These are phyloP conservation scores for Aethina tumida DNA, from an alignment of 1,140 invertebrate genomes.

Conservation along the genomic window DNA sequence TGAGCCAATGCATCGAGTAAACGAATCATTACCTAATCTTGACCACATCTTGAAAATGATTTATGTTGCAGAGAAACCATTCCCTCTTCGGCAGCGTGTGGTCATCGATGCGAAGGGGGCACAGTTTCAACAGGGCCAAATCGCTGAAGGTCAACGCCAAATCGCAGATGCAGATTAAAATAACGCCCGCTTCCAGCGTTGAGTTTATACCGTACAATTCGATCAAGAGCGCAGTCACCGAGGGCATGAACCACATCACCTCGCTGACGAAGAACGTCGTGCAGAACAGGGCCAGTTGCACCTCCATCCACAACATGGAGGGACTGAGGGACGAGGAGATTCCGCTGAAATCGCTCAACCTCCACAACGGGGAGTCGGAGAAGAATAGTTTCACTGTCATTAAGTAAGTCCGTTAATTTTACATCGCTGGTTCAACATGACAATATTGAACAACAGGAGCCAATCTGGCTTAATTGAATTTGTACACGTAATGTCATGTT, in stretches of 20 bases:
- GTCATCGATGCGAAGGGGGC: conserved; percentile 73
- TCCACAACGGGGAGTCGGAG: conserved; percentile 55
- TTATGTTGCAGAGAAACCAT: conserved; percentile 77
- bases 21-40: conserved; percentile 14
- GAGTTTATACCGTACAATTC: conserved; percentile 47
- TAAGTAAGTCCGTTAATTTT: conserved; percentile 50
- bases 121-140: conserved; percentile 48
- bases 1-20: conserved; percentile 92
- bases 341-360: conserved; percentile 58
- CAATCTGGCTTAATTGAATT: too few relatives aligned
- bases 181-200: conserved; percentile 33
- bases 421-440: background rate
- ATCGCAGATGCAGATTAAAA: conserved; percentile 42
- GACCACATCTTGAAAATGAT: conserved; percentile 1
- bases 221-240: conserved; percentile 46
- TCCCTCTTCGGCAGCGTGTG: conserved; percentile 91
- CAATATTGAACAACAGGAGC: background rate
- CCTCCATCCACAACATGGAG: conserved; percentile 35
- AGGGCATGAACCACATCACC: conserved; percentile 48
- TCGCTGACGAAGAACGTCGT: conserved; percentile 38
- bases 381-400: conserved; percentile 50
- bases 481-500: too few relatives aligned
- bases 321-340: conserved; percentile 54
- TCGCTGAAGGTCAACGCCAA: conserved; percentile 50
- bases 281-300: conserved; percentile 34